Percentiles rank a stretch among this genome's conserved stretches.
Conservation (phyloP, 2,113 vertebrate species). For the Corythornis vintsioides region DNA sequence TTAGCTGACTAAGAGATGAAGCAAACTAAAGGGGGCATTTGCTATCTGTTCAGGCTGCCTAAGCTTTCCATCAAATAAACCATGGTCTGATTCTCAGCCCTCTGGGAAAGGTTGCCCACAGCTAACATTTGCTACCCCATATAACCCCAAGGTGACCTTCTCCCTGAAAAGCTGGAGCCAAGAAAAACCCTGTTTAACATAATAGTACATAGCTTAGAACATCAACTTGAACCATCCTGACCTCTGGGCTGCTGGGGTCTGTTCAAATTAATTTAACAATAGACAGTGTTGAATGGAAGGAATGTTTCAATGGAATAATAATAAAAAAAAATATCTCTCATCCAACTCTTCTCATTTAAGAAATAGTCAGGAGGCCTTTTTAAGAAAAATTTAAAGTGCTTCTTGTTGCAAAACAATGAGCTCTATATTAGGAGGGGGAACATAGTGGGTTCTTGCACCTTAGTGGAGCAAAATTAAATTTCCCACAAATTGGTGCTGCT, state of each 20-base stretch:
- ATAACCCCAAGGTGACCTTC: constrained; percentile 50
- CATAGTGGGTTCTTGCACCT: constrained; percentile 2
- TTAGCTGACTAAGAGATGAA: constrained; percentile 58
- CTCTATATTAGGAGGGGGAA: not conserved
- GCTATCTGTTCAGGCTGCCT: not conserved
- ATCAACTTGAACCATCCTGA: constrained; percentile 47
- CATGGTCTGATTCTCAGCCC: constrained; percentile 20
- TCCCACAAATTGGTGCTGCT: not conserved
- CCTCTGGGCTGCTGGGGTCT: constrained; percentile 51
- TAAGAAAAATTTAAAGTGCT: constrained; percentile 54
- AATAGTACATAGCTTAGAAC: constrained; percentile 62
- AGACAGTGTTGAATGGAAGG: constrained; percentile 51
- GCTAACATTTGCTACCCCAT: constrained; percentile 51
- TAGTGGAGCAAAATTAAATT: not conserved
- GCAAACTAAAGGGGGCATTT: constrained; percentile 17
- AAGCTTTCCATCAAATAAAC: constrained; percentile 44
- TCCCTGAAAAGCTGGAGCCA: constrained; percentile 20
- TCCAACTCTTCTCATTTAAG: constrained; percentile 56
- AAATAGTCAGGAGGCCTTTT: constrained; percentile 54
- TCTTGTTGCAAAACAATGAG: constrained; percentile 57
- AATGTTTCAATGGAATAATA: constrained; percentile 64
- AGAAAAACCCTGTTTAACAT: constrained; percentile 70
- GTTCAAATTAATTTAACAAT: constrained; percentile 58
- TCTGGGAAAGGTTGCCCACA: constrained; percentile 50
- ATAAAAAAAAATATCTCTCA: constrained; percentile 34